phyloP scores from a whole-genome alignment of 2,113 vertebrate genomes.

The Serinus canaria region DNA sequence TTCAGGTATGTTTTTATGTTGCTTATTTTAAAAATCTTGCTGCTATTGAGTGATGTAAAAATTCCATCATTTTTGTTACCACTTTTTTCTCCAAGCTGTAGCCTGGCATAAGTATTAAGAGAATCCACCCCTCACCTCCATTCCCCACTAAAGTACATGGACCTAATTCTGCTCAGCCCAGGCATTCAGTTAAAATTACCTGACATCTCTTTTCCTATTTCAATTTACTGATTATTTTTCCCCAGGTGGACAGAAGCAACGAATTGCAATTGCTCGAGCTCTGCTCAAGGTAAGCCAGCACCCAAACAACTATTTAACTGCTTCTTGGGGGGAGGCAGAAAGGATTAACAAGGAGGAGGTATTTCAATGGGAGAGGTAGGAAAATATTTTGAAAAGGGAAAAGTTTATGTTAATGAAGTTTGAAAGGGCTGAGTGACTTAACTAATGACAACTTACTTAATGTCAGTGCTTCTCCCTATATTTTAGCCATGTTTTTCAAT shows the following conservation, averaged over 20 bases:
- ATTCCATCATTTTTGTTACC: not conserved
- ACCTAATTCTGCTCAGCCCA: not conserved
- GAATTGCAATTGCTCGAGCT: slow-evolving; percentile 95
- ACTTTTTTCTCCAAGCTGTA: not conserved
- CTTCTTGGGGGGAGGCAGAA: not conserved
- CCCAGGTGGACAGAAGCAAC: slow-evolving; percentile 95
- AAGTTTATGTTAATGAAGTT: not conserved
- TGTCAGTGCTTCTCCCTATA: not conserved
- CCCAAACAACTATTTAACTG: not conserved
- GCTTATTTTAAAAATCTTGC: not conserved
- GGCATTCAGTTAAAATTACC: not conserved
- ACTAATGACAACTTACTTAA: not conserved
- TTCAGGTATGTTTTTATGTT: slow-evolving; percentile 80
- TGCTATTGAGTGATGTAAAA: not conserved
- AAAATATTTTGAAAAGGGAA: not conserved
- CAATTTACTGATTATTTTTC: not conserved
- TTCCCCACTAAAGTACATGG: not conserved
- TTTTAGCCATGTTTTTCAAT: not conserved
- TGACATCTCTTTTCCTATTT: not conserved
- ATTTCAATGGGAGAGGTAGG: not conserved
- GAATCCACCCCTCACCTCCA: not conserved
- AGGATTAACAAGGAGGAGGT: not conserved
- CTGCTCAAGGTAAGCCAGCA: slow-evolving; percentile 86
- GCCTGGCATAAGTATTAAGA: not conserved
- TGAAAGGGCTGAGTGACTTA: not conserved